Percentiles rank a stretch among this genome's conserved stretches.
These are phyloP conservation scores for Hippoglossus hippoglossus DNA, from an alignment of 2,797 vertebrate species.

Conservation along the genomic window DNA sequence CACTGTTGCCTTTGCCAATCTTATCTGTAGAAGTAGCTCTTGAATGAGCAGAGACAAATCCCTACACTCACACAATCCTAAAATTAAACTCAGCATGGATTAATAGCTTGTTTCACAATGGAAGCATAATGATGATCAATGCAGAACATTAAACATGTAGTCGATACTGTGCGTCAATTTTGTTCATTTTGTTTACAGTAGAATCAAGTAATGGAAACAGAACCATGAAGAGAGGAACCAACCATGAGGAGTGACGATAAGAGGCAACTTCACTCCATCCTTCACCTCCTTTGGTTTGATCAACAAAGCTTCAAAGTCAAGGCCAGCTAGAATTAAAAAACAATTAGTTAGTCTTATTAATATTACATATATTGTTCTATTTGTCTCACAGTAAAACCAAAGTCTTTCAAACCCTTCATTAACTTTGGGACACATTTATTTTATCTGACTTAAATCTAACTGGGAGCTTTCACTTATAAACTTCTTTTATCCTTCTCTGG, in stretches of 20 bases:
- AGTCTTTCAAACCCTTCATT: too few relatives aligned
- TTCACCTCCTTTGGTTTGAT: slow-evolving; percentile 86
- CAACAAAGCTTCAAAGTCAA: slow-evolving; percentile 93
- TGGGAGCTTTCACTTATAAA: too few relatives aligned
- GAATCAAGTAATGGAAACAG: neutral
- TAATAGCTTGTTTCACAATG: slow-evolving; percentile 7
- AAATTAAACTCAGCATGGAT: slow-evolving; percentile 28
- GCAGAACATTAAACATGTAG: neutral
- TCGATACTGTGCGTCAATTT: neutral
- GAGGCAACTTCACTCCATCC: slow-evolving; percentile 86
- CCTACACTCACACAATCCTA: slow-evolving; percentile 12
- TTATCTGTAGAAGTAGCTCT: slow-evolving; percentile 20
- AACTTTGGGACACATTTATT: too few relatives aligned
- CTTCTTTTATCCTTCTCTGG: too few relatives aligned
- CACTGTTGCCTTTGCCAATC: slow-evolving; percentile 18
- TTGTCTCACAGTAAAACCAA: too few relatives aligned
- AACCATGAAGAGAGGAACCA: slow-evolving; percentile 53
- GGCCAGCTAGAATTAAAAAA: slow-evolving; percentile 81
- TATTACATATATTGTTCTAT: too few relatives aligned
- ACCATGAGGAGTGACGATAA: slow-evolving; percentile 95
- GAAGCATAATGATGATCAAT: neutral
- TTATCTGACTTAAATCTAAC: too few relatives aligned
- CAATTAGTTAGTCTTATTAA: neutral
- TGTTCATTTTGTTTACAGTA: neutral
- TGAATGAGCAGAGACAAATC: slow-evolving; percentile 18